Conservation (phyloP, 2,888 invertebrate genomes). For the Trissolcus brochymenae region DNA sequence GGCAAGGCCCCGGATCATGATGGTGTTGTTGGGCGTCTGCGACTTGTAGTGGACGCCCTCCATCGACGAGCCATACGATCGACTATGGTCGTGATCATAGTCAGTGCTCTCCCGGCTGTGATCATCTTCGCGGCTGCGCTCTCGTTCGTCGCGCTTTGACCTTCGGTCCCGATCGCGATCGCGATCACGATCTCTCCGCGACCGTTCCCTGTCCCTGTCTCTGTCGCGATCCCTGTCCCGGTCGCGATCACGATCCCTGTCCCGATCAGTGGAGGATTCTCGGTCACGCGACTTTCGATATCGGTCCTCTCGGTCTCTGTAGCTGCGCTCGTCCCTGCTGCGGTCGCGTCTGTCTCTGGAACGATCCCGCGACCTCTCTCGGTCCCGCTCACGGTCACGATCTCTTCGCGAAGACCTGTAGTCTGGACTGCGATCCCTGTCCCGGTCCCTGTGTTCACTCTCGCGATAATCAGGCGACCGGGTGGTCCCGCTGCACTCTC, state of each 20-base stretch:
- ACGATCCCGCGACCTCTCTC: slow-evolving; percentile 70
- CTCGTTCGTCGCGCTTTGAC: slow-evolving; percentile 60
- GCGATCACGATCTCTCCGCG: slow-evolving; percentile 66
- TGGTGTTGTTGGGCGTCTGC: slow-evolving; percentile 82
- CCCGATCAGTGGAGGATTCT: slow-evolving; percentile 39
- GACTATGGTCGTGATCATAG: slow-evolving; percentile 72
- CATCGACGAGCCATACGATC: slow-evolving; percentile 72
- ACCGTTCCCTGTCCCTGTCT: slow-evolving; percentile 67
- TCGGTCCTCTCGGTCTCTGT: slow-evolving; percentile 69
- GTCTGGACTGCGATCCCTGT: slow-evolving; percentile 65
- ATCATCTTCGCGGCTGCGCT: slow-evolving; percentile 72
- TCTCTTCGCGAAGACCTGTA: slow-evolving; percentile 70
- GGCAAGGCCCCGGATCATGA: slow-evolving; percentile 85
- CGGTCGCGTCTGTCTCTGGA: slow-evolving; percentile 71
- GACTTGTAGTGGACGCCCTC: slow-evolving; percentile 78
- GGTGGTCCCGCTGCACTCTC: slow-evolving; percentile 63
- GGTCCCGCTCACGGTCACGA: slow-evolving; percentile 68
- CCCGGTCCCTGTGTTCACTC: slow-evolving; percentile 51
- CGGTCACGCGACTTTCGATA: slow-evolving; percentile 61
- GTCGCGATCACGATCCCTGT: slow-evolving; percentile 64
- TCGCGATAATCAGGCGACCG: slow-evolving; percentile 69
- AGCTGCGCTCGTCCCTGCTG: slow-evolving; percentile 69
- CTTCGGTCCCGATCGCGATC: slow-evolving; percentile 65
- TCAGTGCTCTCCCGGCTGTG: slow-evolving; percentile 72
- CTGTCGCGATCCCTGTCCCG: slow-evolving; percentile 68